A percentile compares a stretch with the other conserved stretches of the same genome.
These are phyloP conservation scores for Nebria brevicollis DNA, from an alignment of 2,888 invertebrate species.

Conservation along the genomic window DNA sequence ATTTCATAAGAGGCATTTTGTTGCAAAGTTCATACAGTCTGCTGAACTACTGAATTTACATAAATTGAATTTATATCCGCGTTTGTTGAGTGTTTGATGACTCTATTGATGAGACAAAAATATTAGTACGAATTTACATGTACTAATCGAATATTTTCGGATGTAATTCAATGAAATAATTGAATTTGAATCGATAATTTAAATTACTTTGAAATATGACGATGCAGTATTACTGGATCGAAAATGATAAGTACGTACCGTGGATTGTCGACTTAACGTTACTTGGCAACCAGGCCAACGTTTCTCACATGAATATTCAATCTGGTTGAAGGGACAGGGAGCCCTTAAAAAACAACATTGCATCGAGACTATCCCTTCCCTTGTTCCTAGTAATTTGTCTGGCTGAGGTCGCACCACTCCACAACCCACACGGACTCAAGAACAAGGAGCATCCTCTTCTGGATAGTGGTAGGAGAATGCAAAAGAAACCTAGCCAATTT, in stretches of 20 bases:
- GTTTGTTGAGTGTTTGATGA: too few species aligned
- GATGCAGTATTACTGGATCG: background rate
- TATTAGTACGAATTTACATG: background rate
- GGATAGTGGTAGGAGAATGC: background rate
- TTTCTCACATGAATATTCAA: constrained; percentile 23
- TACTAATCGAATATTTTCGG: background rate
- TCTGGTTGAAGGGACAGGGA: constrained; percentile 6
- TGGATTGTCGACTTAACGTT: background rate
- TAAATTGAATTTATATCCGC: too few species aligned
- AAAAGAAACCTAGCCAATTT: background rate
- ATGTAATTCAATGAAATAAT: background rate
- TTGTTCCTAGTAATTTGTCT: constrained; percentile 20
- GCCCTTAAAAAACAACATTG: constrained; percentile 19
- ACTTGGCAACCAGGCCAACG: constrained; percentile 17
- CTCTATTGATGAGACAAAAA: too few species aligned
- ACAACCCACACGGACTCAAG: background rate
- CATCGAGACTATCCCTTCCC: constrained; percentile 16
- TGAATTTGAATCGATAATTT: background rate
- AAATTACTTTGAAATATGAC: background rate
- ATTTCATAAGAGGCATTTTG: background rate
- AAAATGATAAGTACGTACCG: background rate
- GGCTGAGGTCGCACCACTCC: constrained; percentile 20
- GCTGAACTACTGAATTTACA: too few species aligned
- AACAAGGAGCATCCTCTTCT: background rate
- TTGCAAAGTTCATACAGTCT: background rate